Percentiles rank a stretch among this genome's conserved stretches.
Evolutionary conservation across 2,113 vertebrate genomes (phyloP).

Genomic region (Amphilophus citrinellus): DNA sequence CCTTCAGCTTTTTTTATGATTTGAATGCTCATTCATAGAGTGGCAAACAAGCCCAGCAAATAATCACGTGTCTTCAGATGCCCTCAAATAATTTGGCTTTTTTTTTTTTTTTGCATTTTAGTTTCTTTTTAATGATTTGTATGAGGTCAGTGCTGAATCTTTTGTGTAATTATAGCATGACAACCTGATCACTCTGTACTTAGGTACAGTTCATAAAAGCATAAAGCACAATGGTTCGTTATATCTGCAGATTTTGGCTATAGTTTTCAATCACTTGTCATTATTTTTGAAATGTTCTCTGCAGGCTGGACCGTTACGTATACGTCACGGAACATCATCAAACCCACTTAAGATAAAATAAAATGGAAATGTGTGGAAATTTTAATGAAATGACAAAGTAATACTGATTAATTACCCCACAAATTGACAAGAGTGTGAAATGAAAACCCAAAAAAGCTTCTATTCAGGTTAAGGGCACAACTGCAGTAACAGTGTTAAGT

Average conservation of each 20-base stretch:
- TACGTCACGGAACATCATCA: not conserved
- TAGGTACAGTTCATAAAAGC: not conserved
- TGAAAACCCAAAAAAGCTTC: constrained; percentile 17
- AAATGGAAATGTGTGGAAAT: constrained; percentile 6
- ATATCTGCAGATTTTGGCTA: not conserved
- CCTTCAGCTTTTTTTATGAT: constrained; percentile 58
- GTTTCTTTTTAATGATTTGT: not conserved
- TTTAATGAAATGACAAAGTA: constrained; percentile 28
- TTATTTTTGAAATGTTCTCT: not conserved
- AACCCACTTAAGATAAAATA: constrained; percentile 9
- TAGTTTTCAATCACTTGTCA: not conserved
- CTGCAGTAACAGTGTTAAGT: constrained; percentile 47
- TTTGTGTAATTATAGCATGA: not conserved
- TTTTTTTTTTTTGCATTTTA: not conserved
- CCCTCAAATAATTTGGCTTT: constrained; percentile 24
- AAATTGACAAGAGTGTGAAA: constrained; percentile 43
- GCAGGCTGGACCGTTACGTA: not conserved
- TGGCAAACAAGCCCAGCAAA: constrained; percentile 42
- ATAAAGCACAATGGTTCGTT: not conserved
- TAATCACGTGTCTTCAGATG: constrained; percentile 44
- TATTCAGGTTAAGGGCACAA: constrained; percentile 24
- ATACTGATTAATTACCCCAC: constrained; percentile 42
- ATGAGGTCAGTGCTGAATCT: not conserved
- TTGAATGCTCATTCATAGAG: constrained; percentile 50
- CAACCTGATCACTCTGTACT: not conserved